Evolutionary conservation across 2,888 invertebrate species (phyloP), one percentile per base, ranked within the genome.

Genomic region (Schizaphis graminum): DNA sequence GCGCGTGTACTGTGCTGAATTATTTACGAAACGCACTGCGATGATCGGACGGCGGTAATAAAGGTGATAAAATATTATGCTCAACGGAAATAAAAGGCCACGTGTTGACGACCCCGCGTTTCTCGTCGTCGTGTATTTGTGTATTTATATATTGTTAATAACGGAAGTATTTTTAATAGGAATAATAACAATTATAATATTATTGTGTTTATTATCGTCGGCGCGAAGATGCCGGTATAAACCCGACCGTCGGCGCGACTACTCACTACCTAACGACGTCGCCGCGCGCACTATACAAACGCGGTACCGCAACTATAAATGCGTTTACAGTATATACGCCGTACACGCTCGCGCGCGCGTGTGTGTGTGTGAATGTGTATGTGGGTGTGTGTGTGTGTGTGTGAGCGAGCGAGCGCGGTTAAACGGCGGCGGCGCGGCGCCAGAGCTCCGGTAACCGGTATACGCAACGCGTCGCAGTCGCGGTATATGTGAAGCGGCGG

Each of bases 401-500:
- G 41, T 47, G 41, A 21, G 49, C 28, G 84, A 47, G 53, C 11
- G 28, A 56, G 85, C 56, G 56, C 41, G 85, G 13, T 11, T 49
- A 13, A 44, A 26, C 57, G 92, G 57, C 53, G 47, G 41, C 92
- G 85, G 86, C 86, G 92, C 84, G 91, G 44, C 91, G 56, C 91
- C 91, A 13, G 53, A 92, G 86, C 56, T 85, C 84, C 44, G 77
- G 53, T 84, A 84, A 90, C 90, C 90, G 90, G 89, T 89, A 89
- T 57, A 89, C 28, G 35, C 61, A 89, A 57, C 61, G 89, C 89
- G 89, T 89, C 89, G 88, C 35, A 35, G 88, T 53, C 53, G 88
- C 88, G 89, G 89, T 61, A 61, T 61, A 61, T 56, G 56, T 88
- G n/a, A 44, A 35, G 93, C 47, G 93, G 90, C 85, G 85, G 89